Percentiles rank a stretch among this genome's conserved stretches.
phyloP scores from a whole-genome alignment of 2,797 vertebrate species.

The Molossus molossus region DNA sequence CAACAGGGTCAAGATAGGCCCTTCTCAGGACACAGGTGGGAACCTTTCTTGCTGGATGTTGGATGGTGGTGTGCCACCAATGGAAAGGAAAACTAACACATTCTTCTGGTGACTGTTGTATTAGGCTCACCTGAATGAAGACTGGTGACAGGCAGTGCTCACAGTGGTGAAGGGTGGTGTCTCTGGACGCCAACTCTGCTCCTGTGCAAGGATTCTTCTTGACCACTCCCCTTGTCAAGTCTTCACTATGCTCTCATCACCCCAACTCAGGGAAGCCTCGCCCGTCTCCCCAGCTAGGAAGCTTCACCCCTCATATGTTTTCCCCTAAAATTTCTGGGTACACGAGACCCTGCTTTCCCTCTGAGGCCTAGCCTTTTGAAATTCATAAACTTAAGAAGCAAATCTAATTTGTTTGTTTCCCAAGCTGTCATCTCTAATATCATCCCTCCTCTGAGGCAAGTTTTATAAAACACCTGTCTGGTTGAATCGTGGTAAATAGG shows the following conservation, averaged over 20 bases:
- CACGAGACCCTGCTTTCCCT: neutral
- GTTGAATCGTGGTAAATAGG: neutral
- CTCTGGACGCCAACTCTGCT: neutral
- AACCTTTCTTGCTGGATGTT: neutral
- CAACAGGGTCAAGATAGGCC: neutral
- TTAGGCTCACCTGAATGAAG: neutral
- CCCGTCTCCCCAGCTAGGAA: neutral
- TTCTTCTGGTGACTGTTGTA: neutral
- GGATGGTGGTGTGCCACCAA: neutral
- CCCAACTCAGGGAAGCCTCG: neutral
- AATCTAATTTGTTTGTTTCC: neutral
- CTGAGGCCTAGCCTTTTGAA: neutral
- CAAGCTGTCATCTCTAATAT: neutral
- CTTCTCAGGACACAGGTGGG: neutral
- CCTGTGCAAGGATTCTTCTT: neutral
- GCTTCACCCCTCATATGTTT: neutral
- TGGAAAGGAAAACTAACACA: neutral
- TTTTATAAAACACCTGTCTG: neutral
- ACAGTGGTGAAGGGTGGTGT: neutral
- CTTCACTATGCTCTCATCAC: neutral
- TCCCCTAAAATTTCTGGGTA: neutral
- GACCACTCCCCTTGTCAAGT: neutral
- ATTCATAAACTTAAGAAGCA: neutral
- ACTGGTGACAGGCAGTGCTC: neutral
- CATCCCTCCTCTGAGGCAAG: neutral